These are phyloP conservation scores for Salminus brasiliensis DNA, from an alignment of 2,113 vertebrate species.

Conservation along the genomic window DNA sequence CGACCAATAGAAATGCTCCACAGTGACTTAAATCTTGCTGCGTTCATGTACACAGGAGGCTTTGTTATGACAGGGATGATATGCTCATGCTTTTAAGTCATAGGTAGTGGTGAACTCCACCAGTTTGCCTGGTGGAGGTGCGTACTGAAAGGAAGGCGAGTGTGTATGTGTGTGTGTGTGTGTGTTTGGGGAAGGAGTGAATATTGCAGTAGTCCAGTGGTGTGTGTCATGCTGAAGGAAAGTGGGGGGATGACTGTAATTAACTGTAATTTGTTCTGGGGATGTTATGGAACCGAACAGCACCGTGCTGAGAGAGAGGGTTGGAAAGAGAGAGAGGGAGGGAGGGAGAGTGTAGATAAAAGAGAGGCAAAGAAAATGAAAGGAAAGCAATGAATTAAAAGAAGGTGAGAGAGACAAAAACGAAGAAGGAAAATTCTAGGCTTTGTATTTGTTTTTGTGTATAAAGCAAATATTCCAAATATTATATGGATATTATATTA, in stretches of 20 bases:
- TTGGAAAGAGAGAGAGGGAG: not conserved
- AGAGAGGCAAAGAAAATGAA: not conserved
- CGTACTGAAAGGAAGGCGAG: constrained; percentile 30
- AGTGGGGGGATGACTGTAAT: constrained; percentile 49
- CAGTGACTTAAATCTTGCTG: no score
- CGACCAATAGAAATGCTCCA: no score
- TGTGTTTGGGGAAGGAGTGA: no score
- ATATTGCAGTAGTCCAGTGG: constrained; percentile 42
- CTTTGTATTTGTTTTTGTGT: not conserved
- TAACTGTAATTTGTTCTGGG: constrained; percentile 55
- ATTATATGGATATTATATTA: no score
- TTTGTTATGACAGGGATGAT: no score
- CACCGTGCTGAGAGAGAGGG: not conserved
- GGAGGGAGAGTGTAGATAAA: not conserved
- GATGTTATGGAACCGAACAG: constrained; percentile 40
- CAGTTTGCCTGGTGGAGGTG: no score
- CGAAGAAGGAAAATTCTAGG: not conserved
- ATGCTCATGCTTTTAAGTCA: no score
- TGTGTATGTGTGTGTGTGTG: constrained; percentile 11
- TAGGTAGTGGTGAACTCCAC: no score
- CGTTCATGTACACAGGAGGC: no score
- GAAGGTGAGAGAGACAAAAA: not conserved
- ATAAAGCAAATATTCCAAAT: not conserved
- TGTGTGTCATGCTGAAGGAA: constrained; percentile 43
- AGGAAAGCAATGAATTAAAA: constrained; percentile 4